Percentiles rank a stretch among this genome's conserved stretches.
These are phyloP conservation scores for Ypsolopha sequella DNA, from an alignment of 2,888 invertebrate genomes.

Conservation along the genomic window DNA sequence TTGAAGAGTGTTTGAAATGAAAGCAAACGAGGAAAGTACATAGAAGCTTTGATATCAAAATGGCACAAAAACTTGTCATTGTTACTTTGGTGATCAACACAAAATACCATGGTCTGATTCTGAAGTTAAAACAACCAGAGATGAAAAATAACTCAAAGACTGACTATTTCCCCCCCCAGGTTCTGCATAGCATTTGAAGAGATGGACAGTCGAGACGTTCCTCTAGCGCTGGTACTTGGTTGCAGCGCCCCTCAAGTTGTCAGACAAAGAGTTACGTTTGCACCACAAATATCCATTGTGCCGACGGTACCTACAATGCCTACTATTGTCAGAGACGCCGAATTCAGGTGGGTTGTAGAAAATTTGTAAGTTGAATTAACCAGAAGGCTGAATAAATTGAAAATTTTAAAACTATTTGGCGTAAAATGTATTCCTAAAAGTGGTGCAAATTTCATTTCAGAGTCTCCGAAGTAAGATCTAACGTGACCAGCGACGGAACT, in stretches of 20 bases:
- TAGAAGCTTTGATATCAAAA: no score
- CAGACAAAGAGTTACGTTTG: conserved; percentile 38
- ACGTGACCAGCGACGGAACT: conserved; percentile 52
- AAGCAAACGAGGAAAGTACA: no score
- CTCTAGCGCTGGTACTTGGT: conserved; percentile 75
- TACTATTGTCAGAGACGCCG: conserved; percentile 15
- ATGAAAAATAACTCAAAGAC: not conserved
- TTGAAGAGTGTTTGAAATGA: no score
- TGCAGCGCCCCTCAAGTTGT: conserved; percentile 44
- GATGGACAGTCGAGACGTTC: conserved; percentile 66
- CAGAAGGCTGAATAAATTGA: not conserved
- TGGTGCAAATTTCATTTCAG: conserved; percentile 28
- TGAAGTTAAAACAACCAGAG: no score
- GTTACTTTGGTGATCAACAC: no score
- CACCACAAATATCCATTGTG: conserved; percentile 26
- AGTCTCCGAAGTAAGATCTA: conserved; percentile 58
- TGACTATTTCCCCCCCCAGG: conserved; percentile 24
- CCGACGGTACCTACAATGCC: conserved; percentile 28
- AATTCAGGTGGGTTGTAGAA: conserved; percentile 27
- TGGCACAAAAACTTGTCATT: no score
- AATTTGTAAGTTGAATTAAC: no score
- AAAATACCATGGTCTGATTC: no score
- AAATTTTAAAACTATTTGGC: no score
- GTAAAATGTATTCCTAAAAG: not conserved
- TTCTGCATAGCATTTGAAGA: conserved; percentile 78